Evolutionary conservation across 1,140 invertebrate species (phyloP), one percentile per base, ranked within the genome.

Genomic region (Polyergus mexicanus): DNA sequence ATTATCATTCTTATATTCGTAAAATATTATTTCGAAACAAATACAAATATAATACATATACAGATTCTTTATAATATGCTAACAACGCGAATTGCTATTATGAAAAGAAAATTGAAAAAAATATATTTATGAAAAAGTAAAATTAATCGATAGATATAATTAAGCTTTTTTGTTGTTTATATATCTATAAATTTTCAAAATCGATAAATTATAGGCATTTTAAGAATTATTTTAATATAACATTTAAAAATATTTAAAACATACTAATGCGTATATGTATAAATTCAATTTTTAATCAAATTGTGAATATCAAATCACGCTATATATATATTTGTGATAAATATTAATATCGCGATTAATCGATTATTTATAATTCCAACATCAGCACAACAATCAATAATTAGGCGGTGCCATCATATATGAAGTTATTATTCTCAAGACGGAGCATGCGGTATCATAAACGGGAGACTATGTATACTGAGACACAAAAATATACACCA

Each of bases 401-500:
- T 83, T 74, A 77, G 47, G 51, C 66, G 58, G 58, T 85, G 88
- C 84, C 88, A 83, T 84, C 90, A 85, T 81, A 81, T 69, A 47
- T 28, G 16, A 65, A 81, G 22, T 83, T 72, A 72, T 84, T 47
- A 51, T 78, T 35, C 66, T 92, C 86, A 92, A 88, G 92, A 90
- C 91, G 91, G 84, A 87, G 88, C 86, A 47, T 91, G 84, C 22
- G 90, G 85, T 88, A 93, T 89, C 84, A 84, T 90, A 87, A 92
- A 62, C 51, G 88, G 88, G 66, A 93, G 90, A 92, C 90, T 81
- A 88, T 94, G 93, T 92, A 94, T 85, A 88, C 92, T 91, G 38
- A 92, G 91, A 87, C 92, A 93, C 90, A 94, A 87, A 92, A 94
- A 89, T 87, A 94, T 93, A 92, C 94, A 94, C 93, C 94, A 93